Evolutionary conservation across 2,797 vertebrate species (phyloP).

Genomic region (Pagetopsis macropterus): DNA sequence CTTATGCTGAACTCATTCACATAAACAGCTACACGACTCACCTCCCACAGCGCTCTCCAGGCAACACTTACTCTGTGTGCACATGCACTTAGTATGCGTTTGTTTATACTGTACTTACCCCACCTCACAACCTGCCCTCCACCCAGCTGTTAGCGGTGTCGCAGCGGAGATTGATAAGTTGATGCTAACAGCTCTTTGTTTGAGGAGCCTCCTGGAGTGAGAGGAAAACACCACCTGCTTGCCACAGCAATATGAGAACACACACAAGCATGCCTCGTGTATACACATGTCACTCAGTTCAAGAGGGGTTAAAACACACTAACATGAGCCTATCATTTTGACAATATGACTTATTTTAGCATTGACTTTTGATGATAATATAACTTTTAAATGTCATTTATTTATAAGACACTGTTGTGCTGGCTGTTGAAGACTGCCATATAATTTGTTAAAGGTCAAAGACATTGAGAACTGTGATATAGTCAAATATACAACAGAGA

Average conservation of each 20-base stretch:
- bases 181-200: constrained; percentile 76
- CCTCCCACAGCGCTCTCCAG: constrained; percentile 45
- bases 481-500: constrained; percentile 1
- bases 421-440: background rate
- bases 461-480: background rate
- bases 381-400: background rate
- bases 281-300: constrained; percentile 40
- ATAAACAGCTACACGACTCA: constrained; percentile 48
- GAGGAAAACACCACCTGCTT: constrained; percentile 94
- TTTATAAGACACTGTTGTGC: background rate
- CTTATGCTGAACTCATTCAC: constrained; percentile 40
- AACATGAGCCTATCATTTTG: constrained; percentile 20
- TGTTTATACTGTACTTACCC: constrained; percentile 38
- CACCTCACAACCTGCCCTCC: constrained; percentile 49
- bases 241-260: constrained; percentile 44
- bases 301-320: constrained; percentile 29
- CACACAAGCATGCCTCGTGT: background rate
- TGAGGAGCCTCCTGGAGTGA: constrained; percentile 81
- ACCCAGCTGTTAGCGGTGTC: constrained; percentile 68
- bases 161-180: constrained; percentile 75
- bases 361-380: background rate
- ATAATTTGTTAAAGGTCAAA: constrained; percentile 1
- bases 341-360: constrained; percentile 4
- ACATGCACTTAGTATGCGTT: constrained; percentile 7
- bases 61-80: constrained; percentile 27